These are phyloP conservation scores for Coleophora deauratella DNA, from an alignment of 2,888 invertebrate genomes.

Conservation along the genomic window DNA sequence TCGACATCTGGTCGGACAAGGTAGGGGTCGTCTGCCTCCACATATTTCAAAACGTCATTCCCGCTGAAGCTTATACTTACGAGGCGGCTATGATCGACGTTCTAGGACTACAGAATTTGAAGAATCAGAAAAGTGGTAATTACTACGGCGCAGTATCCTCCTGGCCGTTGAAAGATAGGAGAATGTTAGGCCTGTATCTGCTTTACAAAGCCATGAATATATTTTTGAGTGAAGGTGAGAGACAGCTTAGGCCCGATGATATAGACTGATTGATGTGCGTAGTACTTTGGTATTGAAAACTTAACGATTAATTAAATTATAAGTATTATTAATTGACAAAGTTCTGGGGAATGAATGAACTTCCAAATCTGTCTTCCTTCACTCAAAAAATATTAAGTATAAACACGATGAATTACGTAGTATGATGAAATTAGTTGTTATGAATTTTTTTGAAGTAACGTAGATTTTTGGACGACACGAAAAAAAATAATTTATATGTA, in stretches of 20 bases:
- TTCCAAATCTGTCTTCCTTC: too few species aligned
- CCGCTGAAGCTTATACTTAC: constrained; percentile 93
- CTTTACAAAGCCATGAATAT: constrained; percentile 88
- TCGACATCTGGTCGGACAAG: constrained; percentile 89
- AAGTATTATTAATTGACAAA: too few species aligned
- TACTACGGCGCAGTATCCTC: constrained; percentile 86
- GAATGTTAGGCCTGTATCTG: constrained; percentile 84
- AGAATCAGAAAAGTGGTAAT: constrained; percentile 85
- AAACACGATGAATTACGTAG: too few species aligned
- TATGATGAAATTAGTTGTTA: too few species aligned
- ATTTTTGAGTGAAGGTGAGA: constrained; percentile 90
- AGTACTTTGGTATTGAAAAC: too few species aligned
- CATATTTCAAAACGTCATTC: constrained; percentile 91
- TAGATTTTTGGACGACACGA: too few species aligned
- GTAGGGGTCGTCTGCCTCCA: constrained; percentile 93
- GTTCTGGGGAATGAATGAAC: too few species aligned
- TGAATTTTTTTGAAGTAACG: too few species aligned
- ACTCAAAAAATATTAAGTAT: too few species aligned
- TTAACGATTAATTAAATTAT: too few species aligned
- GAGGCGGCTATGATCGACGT: constrained; percentile 97
- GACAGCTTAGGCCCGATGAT: constrained; percentile 87
- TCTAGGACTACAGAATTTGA: constrained; percentile 82
- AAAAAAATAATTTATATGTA: too few species aligned
- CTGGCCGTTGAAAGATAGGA: constrained; percentile 81
- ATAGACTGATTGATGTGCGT: constrained; percentile 61